Base-by-base conservation (phyloP, 1,140 invertebrate species). In the Aphaenogaster ashmeadi region DNA sequence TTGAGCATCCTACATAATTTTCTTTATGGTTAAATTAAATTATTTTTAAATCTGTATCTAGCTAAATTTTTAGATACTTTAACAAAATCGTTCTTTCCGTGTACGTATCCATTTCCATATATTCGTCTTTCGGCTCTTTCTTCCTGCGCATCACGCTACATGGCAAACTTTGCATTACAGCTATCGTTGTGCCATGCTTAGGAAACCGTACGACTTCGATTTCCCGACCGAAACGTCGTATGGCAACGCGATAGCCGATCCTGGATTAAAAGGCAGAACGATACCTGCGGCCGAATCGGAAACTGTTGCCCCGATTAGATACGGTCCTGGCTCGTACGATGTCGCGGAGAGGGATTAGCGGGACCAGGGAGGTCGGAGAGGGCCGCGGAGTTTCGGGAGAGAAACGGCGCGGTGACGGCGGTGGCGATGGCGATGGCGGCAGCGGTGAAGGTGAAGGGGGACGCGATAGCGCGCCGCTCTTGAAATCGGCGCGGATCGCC, bases 271-370 rank as follows among this genome's bases (percentile, higher is more conserved):
- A 77, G 21, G 15, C 38, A 36, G 38, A 62, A n/a, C 18, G 6
- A 44, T 36, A 83, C 15, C 36, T 33, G 27, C 36, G 27, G 2
- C 13, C 18, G 4, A 33, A n/a, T 36, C 11, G 67, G 15, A 74
- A 36, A 58, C 18, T 27, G 36, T 41, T 33, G 33, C 41, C n/a
- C 54, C 58, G 36, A 58, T 41, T 90, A 72, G 71, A 87, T 92
- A 92, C 94, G 93, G 93, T 89, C 93, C 94, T 95, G 94, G 91
- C 92, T 95, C 94, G 91, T 94, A 94, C 92, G 94, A 95, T 95
- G 92, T 92, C 77, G 75, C 84, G 74, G 88, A 60, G 69, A 75
- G 91, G 90, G 91, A 88, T 75, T 88, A 80, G 87, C n/a, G 90
- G 83, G 79, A 88, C 64, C 78, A 85, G 89, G 84, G 89, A 50